phyloP scores from a whole-genome alignment of 2,888 invertebrate genomes.

The Athrips mouffetella region DNA sequence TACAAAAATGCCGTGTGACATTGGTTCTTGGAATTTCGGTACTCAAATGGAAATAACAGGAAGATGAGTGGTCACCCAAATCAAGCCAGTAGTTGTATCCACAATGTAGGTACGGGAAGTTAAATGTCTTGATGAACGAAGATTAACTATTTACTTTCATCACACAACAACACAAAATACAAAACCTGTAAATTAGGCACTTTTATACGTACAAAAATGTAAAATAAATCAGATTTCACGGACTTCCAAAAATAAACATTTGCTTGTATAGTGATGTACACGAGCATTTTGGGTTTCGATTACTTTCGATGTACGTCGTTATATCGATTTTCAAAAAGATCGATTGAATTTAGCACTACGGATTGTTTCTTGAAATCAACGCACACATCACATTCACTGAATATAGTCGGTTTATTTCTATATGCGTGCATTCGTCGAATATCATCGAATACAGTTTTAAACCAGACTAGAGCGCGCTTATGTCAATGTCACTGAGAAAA shows the following conservation, averaged over 20 bases:
- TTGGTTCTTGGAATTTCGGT: slow-evolving; percentile 30
- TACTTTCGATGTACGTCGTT: no score
- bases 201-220: slow-evolving; percentile 39
- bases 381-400: no score
- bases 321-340: no score
- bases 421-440: no score
- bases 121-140: background rate
- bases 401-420: no score
- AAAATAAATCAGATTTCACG: slow-evolving; percentile 44
- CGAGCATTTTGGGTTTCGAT: background rate
- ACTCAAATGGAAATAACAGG: slow-evolving; percentile 27
- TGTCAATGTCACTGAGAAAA: no score
- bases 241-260: slow-evolving; percentile 57
- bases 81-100: background rate
- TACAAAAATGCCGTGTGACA: slow-evolving; percentile 15
- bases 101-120: background rate
- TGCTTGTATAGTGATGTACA: slow-evolving; percentile 8
- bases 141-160: slow-evolving; percentile 1
- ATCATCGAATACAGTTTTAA: no score
- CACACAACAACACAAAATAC: background rate
- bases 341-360: no score
- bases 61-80: slow-evolving; percentile 22
- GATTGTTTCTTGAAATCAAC: no score
- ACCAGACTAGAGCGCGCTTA: no score
- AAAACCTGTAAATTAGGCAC: slow-evolving; percentile 2